Percentiles rank a stretch among this genome's conserved stretches.
These are phyloP conservation scores for Drosophila hydei DNA, from an alignment of 1,140 invertebrate genomes.

Conservation along the genomic window DNA sequence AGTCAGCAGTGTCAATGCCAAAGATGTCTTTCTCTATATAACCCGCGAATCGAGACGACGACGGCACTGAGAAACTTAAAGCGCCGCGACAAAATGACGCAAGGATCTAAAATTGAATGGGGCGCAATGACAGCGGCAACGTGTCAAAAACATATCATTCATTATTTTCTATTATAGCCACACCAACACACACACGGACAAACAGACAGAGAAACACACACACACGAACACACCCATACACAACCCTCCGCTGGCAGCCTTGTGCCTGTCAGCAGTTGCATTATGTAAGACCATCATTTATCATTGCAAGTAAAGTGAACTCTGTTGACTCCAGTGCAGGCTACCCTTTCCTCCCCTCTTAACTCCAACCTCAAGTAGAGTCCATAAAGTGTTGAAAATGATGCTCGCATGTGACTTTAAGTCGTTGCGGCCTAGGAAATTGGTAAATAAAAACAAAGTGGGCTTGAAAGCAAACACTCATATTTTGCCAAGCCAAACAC, in stretches of 20 bases:
- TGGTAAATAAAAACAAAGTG: conserved; percentile 79
- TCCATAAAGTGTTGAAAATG: conserved; percentile 63
- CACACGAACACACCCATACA: background rate
- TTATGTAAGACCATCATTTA: conserved; percentile 78
- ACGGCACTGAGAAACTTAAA: conserved; percentile 57
- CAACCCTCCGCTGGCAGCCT: conserved; percentile 22
- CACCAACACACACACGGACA: conserved; percentile 22
- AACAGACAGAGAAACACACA: background rate
- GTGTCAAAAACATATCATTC: conserved; percentile 83
- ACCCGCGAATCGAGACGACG: conserved; percentile 36
- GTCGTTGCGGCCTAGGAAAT: conserved; percentile 68
- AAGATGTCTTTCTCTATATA: conserved; percentile 67
- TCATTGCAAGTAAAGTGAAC: conserved; percentile 80
- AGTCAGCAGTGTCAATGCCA: conserved; percentile 73
- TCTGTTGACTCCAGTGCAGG: conserved; percentile 76
- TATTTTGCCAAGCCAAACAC: conserved; percentile 62
- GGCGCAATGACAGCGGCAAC: conserved; percentile 72
- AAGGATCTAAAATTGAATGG: conserved; percentile 70
- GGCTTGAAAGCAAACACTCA: conserved; percentile 57
- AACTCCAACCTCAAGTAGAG: background rate
- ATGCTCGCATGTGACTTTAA: conserved; percentile 56
- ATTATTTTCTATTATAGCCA: conserved; percentile 83
- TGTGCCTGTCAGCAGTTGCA: conserved; percentile 75
- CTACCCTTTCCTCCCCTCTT: background rate
- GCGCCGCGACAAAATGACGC: conserved; percentile 44